These are phyloP conservation scores for Acronicta leporina DNA, from an alignment of 2,888 invertebrate species.

Conservation along the genomic window DNA sequence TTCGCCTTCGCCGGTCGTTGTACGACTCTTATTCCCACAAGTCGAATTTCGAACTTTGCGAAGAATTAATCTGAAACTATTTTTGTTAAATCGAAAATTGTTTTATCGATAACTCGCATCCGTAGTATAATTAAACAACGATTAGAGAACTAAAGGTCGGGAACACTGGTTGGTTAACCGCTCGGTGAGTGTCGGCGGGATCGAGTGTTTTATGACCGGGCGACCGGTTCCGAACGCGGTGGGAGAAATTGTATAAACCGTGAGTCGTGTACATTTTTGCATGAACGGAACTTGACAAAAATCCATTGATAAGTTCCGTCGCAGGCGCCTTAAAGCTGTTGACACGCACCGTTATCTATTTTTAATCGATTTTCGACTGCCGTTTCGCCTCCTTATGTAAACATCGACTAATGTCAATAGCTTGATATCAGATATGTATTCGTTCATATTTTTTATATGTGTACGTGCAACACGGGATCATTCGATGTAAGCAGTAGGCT, in stretches of 20 bases:
- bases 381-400: slow-evolving; percentile 87
- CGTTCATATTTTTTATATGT: slow-evolving; percentile 78
- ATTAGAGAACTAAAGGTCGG: slow-evolving; percentile 54
- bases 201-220: slow-evolving; percentile 53
- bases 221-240: slow-evolving; percentile 59
- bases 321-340: slow-evolving; percentile 82
- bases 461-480: slow-evolving; percentile 75
- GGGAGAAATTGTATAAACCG: slow-evolving; percentile 61
- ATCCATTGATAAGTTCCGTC: slow-evolving; percentile 75
- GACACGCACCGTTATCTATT: slow-evolving; percentile 78
- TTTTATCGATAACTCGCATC: slow-evolving; percentile 49
- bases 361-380: slow-evolving; percentile 87
- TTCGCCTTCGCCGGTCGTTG: slow-evolving; percentile 39
- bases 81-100: slow-evolving; percentile 43
- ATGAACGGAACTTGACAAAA: slow-evolving; percentile 69
- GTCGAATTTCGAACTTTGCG: slow-evolving; percentile 29
- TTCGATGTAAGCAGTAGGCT: slow-evolving; percentile 63
- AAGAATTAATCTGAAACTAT: slow-evolving; percentile 46
- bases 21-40: slow-evolving; percentile 48
- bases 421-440: slow-evolving; percentile 82
- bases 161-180: slow-evolving; percentile 33
- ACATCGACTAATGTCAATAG: slow-evolving; percentile 84
- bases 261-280: slow-evolving; percentile 73
- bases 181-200: slow-evolving; percentile 34
- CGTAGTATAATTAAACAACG: slow-evolving; percentile 53